Conservation (phyloP, 2,113 vertebrate species). For the Antechinus flavipes region DNA sequence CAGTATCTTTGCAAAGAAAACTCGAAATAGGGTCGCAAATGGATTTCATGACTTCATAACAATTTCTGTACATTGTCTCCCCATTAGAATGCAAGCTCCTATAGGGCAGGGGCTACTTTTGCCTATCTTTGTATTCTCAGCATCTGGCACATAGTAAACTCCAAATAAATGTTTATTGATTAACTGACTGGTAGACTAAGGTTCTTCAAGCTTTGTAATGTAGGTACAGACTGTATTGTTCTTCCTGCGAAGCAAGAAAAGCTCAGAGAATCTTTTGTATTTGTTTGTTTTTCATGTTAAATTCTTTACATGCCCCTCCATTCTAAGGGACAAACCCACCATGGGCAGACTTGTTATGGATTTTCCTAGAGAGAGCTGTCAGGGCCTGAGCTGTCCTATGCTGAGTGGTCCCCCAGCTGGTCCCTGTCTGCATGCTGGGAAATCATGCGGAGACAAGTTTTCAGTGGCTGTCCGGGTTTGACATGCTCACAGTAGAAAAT, state of each 20-base stretch:
- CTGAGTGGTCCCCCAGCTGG: slow-evolving; percentile 83
- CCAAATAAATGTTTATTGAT: not conserved
- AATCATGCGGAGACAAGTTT: slow-evolving; percentile 84
- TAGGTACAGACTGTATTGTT: not conserved
- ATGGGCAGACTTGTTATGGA: slow-evolving; percentile 57
- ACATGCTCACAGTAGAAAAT: slow-evolving; percentile 85
- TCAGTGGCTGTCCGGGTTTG: slow-evolving; percentile 81
- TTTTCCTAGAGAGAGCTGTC: slow-evolving; percentile 78
- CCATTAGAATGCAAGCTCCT: not conserved
- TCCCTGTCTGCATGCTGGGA: slow-evolving; percentile 85
- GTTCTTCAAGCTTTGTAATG: not conserved
- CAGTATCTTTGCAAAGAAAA: not conserved
- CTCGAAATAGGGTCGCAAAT: not conserved
- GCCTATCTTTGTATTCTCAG: not conserved
- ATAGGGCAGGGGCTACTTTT: not conserved
- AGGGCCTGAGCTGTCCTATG: slow-evolving; percentile 76
- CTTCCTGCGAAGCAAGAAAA: not conserved
- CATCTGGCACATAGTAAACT: not conserved
- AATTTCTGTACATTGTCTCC: not conserved
- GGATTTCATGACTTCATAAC: not conserved
- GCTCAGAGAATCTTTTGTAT: not conserved
- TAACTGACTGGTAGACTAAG: not conserved
- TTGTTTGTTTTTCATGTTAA: not conserved
- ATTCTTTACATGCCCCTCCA: not conserved
- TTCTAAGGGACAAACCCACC: not conserved